These are phyloP conservation scores for Caenorhabditis briggsae DNA, from an alignment of 1,140 invertebrate genomes.

Conservation along the genomic window DNA sequence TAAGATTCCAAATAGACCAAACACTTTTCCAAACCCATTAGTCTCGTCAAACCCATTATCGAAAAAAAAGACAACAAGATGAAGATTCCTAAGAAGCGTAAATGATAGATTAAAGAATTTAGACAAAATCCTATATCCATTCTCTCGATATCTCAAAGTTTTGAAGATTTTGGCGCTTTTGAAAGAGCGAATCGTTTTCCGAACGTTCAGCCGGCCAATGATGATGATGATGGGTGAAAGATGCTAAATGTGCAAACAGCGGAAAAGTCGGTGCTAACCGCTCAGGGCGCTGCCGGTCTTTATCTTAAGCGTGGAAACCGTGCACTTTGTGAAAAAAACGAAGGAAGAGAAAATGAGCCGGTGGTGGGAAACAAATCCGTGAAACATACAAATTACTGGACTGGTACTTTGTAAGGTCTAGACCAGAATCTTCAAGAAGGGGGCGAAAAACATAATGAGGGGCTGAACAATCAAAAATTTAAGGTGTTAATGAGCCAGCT, in stretches of 20 bases:
- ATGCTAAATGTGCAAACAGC: constrained; percentile 50
- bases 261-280: constrained; percentile 48
- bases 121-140: constrained; percentile 22
- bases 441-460: not conserved
- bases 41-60: constrained; percentile 25
- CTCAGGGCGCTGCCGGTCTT: constrained; percentile 15
- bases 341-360: not conserved
- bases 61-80: not conserved
- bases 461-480: not conserved
- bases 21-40: not conserved
- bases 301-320: constrained; percentile 37
- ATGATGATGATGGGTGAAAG: constrained; percentile 51
- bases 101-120: not conserved
- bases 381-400: constrained; percentile 54
- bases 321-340: constrained; percentile 8
- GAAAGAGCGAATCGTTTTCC: constrained; percentile 44
- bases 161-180: constrained; percentile 50
- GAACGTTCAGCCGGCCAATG: not conserved
- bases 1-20: not conserved
- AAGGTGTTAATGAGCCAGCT: too few species aligned
- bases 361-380: not conserved
- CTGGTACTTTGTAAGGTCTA: constrained; percentile 24
- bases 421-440: not conserved
- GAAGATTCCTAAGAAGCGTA: not conserved
- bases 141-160: not conserved